A percentile compares a stretch with the other conserved stretches of the same genome.
phyloP scores from a whole-genome alignment of 2,888 invertebrate species.

The Saturnia pavonia region DNA sequence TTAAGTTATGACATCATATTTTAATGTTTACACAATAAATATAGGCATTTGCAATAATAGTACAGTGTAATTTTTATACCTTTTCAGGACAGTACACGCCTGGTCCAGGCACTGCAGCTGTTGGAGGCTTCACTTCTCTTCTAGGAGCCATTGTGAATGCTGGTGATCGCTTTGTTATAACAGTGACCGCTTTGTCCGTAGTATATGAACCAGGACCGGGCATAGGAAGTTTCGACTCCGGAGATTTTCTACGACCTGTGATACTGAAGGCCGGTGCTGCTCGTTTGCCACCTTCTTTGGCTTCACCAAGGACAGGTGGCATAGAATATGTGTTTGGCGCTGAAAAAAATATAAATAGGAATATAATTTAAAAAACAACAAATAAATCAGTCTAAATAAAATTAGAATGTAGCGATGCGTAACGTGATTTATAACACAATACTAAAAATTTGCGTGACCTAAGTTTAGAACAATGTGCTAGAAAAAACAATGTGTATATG shows the following conservation, averaged over 20 bases:
- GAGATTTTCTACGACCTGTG: conserved; percentile 88
- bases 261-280: conserved; percentile 95
- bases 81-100: conserved; percentile 86
- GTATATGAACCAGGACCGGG: conserved; percentile 93
- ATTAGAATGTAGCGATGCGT: conserved; percentile 3
- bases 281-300: conserved; percentile 78
- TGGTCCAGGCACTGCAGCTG: conserved; percentile 79
- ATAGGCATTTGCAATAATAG: not conserved
- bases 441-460: conserved; percentile 21
- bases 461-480: conserved; percentile 26
- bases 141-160: conserved; percentile 92
- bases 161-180: conserved; percentile 83
- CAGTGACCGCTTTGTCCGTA: conserved; percentile 79
- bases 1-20: not conserved
- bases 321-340: conserved; percentile 95
- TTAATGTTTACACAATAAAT: not conserved
- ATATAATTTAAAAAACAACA: not conserved
- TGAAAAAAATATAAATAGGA: conserved; percentile 59
- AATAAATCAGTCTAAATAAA: not conserved
- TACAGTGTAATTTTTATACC: conserved; percentile 40
- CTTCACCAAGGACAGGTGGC: conserved; percentile 87
- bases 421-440: conserved; percentile 19
- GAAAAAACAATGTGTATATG: conserved; percentile 22
- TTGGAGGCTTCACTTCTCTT: conserved; percentile 60
- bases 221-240: conserved; percentile 67